Conservation (phyloP, 53 echinoderm and acorn worm genomes). For the Holothuria scabra region DNA sequence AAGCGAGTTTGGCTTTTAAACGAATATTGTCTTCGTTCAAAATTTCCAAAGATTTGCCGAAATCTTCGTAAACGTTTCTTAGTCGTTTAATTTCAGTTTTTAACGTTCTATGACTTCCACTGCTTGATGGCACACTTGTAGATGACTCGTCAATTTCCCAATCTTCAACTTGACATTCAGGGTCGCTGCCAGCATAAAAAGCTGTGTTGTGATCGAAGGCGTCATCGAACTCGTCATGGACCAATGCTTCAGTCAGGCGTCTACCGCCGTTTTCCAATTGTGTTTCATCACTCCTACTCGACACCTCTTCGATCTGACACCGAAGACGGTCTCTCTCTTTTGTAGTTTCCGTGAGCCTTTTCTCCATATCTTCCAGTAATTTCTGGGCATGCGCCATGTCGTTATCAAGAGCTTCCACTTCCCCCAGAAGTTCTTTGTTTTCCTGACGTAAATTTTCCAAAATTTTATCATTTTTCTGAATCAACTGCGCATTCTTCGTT, state of each 20-base stretch:
- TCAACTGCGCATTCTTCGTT: neutral
- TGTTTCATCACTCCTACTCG: neutral
- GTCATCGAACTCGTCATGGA: slow-evolving; percentile 21
- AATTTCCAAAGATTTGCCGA: slow-evolving; percentile 69
- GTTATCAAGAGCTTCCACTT: slow-evolving; percentile 63
- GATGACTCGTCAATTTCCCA: neutral
- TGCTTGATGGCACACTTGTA: neutral
- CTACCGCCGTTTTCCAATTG: neutral
- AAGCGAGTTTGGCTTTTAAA: slow-evolving; percentile 53
- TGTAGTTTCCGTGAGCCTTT: slow-evolving; percentile 52
- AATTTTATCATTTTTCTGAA: neutral
- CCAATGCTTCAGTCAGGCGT: neutral
- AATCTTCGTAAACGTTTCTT: slow-evolving; percentile 68
- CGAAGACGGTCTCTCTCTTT: slow-evolving; percentile 47
- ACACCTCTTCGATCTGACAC: slow-evolving; percentile 24
- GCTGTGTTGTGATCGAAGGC: slow-evolving; percentile 33
- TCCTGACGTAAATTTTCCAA: slow-evolving; percentile 42
- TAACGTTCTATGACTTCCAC: slow-evolving; percentile 37
- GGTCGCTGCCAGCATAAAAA: slow-evolving; percentile 1
- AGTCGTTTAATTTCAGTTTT: slow-evolving; percentile 80
- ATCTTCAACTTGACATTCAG: neutral
- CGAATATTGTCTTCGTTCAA: slow-evolving; percentile 70
- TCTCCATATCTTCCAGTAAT: slow-evolving; percentile 64
- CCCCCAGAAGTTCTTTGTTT: slow-evolving; percentile 61
- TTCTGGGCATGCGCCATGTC: slow-evolving; percentile 63